Conservation (phyloP, 1,140 invertebrate genomes). For the Papilio aristodemus region DNA sequence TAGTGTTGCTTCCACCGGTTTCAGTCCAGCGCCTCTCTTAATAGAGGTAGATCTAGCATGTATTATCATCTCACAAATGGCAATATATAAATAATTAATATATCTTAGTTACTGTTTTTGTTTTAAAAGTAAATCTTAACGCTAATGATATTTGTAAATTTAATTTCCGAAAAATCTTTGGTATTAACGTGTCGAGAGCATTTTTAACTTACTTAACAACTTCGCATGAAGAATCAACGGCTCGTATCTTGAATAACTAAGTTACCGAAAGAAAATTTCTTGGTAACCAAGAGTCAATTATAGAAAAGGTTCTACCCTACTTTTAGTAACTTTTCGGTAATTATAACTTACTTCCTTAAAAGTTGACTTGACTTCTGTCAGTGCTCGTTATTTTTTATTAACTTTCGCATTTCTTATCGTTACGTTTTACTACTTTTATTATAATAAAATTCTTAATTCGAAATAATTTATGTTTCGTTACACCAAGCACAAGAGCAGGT, state of each 20-base stretch:
- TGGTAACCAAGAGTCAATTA: constrained; percentile 17
- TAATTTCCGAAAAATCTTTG: no score
- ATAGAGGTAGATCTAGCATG: no score
- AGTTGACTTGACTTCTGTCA: constrained; percentile 12
- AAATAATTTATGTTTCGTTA: neutral
- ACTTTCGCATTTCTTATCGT: neutral
- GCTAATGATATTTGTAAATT: no score
- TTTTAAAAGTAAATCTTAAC: no score
- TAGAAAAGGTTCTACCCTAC: constrained; percentile 13
- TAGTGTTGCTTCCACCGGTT: no score
- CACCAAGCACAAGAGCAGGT: neutral
- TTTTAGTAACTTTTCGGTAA: constrained; percentile 19
- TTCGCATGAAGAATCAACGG: neutral
- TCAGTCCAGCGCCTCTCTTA: no score
- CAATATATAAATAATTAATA: no score
- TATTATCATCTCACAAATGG: no score
- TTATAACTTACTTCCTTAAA: constrained; percentile 26
- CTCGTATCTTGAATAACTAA: neutral
- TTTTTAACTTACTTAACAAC: neutral
- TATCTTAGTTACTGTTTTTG: no score
- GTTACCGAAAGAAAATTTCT: constrained; percentile 22
- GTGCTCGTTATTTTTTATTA: constrained; percentile 20
- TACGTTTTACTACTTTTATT: neutral
- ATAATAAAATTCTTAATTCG: neutral
- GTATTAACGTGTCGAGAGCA: neutral